Percentiles rank a stretch among this genome's conserved stretches.
These are phyloP conservation scores for Molothrus ater DNA, from an alignment of 2,797 vertebrate species.

Conservation along the genomic window DNA sequence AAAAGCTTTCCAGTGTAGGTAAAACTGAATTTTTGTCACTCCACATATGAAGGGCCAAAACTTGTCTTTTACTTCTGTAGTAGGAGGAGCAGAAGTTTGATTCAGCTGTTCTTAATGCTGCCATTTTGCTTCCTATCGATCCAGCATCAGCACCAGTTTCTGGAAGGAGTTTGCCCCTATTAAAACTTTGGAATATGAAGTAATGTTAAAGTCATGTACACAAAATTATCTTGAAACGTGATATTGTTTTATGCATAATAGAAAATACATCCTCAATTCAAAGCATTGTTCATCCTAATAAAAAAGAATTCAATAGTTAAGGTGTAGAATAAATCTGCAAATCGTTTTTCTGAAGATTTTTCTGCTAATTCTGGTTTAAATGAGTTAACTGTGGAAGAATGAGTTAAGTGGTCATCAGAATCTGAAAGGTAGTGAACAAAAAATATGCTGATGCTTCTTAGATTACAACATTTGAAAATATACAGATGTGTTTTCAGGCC, in stretches of 20 bases:
- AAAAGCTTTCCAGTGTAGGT: background rate
- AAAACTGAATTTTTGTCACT: background rate
- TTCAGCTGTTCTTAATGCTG: accelerated
- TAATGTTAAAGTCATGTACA: background rate
- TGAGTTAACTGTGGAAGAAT: background rate
- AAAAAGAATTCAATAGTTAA: background rate
- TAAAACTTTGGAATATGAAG: background rate
- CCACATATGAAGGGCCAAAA: accelerated
- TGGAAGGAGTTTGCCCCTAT: background rate
- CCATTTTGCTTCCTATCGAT: background rate
- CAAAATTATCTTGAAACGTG: background rate
- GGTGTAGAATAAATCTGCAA: background rate
- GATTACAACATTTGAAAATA: background rate
- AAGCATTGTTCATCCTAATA: background rate
- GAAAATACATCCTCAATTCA: background rate
- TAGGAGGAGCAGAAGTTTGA: background rate
- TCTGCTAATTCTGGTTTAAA: background rate
- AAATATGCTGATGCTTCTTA: constrained; percentile 5
- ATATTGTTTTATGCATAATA: background rate
- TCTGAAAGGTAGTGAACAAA: background rate
- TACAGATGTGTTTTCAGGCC: constrained; percentile 25
- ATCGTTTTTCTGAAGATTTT: background rate
- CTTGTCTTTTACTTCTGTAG: accelerated
- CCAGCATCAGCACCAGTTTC: background rate
- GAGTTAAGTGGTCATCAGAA: background rate